Conservation (phyloP, 2,888 invertebrate genomes). For the Amphipoea oculea region DNA sequence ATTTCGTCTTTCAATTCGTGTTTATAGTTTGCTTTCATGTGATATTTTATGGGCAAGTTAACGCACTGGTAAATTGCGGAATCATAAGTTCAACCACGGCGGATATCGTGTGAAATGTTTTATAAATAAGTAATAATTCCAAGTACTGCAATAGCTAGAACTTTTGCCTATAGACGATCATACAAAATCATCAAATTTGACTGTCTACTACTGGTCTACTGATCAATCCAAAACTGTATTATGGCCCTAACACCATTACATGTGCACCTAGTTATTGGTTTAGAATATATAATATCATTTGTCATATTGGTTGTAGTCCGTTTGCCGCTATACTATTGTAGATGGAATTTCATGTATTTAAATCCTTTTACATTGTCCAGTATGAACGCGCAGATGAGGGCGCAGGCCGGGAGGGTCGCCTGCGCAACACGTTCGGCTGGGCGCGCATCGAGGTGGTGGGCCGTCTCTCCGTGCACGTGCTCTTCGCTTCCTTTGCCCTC, state of each 20-base stretch:
- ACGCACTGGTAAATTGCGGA: conserved; percentile 26
- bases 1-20: conserved; percentile 11
- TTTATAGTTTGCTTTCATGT: conserved; percentile 37
- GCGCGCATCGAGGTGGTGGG: conserved; percentile 97
- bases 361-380: conserved; percentile 67
- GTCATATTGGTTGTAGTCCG: not conserved
- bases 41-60: conserved; percentile 40
- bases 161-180: not conserved
- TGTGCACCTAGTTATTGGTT: not conserved
- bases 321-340: not conserved
- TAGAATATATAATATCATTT: not conserved
- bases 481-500: conserved; percentile 95
- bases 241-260: not conserved
- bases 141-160: not conserved
- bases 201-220: not conserved
- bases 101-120: conserved; percentile 5
- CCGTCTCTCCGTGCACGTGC: conserved; percentile 95
- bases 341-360: not conserved
- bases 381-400: conserved; percentile 88
- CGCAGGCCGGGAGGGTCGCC: conserved; percentile 91
- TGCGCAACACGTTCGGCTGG: conserved; percentile 98
- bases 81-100: conserved; percentile 21
- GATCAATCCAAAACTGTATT: not conserved
- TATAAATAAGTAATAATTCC: not conserved
- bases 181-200: not conserved